These are phyloP conservation scores for Oxycera nigricornis DNA, from an alignment of 2,888 invertebrate species.

Conservation along the genomic window DNA sequence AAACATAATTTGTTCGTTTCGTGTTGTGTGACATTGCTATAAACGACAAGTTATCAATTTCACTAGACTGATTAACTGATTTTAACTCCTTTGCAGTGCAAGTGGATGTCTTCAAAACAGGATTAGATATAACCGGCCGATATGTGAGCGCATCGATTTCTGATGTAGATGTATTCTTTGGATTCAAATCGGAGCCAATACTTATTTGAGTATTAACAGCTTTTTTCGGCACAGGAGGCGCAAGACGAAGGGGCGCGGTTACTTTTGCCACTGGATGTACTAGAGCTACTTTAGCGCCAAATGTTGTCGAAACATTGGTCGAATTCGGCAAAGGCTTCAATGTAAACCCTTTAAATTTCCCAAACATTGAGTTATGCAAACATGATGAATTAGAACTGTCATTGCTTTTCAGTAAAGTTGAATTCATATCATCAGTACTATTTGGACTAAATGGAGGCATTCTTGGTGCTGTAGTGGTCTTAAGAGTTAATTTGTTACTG, in stretches of 20 bases:
- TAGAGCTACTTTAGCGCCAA: constrained; percentile 66
- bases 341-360: constrained; percentile 86
- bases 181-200: background rate
- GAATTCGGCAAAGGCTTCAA: constrained; percentile 63
- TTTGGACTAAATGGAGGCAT: constrained; percentile 65
- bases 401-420: constrained; percentile 69
- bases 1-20: constrained; percentile 65
- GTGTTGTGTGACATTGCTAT: constrained; percentile 67
- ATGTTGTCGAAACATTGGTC: constrained; percentile 53
- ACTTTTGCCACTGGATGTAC: constrained; percentile 58
- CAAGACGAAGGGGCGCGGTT: constrained; percentile 64
- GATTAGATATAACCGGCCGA: constrained; percentile 81
- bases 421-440: constrained; percentile 75
- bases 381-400: constrained; percentile 59
- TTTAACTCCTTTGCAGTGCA: constrained; percentile 78
- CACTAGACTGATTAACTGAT: constrained; percentile 49
- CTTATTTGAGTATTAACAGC: constrained; percentile 53
- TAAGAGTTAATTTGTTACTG: constrained; percentile 44
- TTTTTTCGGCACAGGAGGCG: constrained; percentile 72
- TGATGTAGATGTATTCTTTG: constrained; percentile 4
- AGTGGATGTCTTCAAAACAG: constrained; percentile 82
- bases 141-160: constrained; percentile 69
- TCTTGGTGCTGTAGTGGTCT: constrained; percentile 48
- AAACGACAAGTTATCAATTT: constrained; percentile 58
- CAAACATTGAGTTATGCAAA: constrained; percentile 73